Evolutionary conservation across 2,113 vertebrate genomes (phyloP).

Genomic region (Erinaceus europaeus): DNA sequence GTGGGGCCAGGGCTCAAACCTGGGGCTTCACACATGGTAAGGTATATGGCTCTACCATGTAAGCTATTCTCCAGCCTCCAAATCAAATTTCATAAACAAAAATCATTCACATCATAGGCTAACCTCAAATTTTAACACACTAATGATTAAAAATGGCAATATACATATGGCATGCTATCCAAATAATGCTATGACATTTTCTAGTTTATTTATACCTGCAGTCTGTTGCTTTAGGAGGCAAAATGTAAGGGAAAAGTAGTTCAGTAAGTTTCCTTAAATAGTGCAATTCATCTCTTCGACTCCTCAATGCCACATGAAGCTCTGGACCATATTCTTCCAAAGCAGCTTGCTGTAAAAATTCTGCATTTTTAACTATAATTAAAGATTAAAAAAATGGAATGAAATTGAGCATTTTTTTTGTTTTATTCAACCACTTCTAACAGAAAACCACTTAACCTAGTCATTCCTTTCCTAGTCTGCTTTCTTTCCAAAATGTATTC

Average conservation of each 20-base stretch:
- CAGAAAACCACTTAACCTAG: not conserved
- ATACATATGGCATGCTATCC: not conserved
- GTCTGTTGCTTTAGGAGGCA: slow-evolving; percentile 95
- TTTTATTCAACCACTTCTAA: slow-evolving; percentile 29
- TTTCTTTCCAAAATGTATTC: not conserved
- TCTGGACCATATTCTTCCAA: slow-evolving; percentile 93
- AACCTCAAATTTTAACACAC: slow-evolving; percentile 8
- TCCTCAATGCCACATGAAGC: slow-evolving; percentile 92
- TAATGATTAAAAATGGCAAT: slow-evolving; percentile 36
- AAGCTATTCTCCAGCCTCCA: too few relatives aligned
- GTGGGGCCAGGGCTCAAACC: too few relatives aligned
- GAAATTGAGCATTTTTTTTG: slow-evolving; percentile 22
- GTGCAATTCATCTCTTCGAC: slow-evolving; percentile 91
- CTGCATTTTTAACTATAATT: slow-evolving; percentile 85
- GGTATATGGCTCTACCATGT: too few relatives aligned
- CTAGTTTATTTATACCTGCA: slow-evolving; percentile 88
- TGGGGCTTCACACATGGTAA: too few relatives aligned
- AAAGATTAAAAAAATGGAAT: slow-evolving; percentile 52
- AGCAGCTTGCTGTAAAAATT: slow-evolving; percentile 90
- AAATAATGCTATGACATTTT: slow-evolving; percentile 18
- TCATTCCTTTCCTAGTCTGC: not conserved
- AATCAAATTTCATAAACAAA: slow-evolving; percentile 25
- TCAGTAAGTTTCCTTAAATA: slow-evolving; percentile 95
- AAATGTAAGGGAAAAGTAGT: slow-evolving; percentile 92
- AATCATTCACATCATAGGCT: slow-evolving; percentile 19